These are phyloP conservation scores for Nemapogon koenigi DNA, from an alignment of 2,888 invertebrate species.

Conservation along the genomic window DNA sequence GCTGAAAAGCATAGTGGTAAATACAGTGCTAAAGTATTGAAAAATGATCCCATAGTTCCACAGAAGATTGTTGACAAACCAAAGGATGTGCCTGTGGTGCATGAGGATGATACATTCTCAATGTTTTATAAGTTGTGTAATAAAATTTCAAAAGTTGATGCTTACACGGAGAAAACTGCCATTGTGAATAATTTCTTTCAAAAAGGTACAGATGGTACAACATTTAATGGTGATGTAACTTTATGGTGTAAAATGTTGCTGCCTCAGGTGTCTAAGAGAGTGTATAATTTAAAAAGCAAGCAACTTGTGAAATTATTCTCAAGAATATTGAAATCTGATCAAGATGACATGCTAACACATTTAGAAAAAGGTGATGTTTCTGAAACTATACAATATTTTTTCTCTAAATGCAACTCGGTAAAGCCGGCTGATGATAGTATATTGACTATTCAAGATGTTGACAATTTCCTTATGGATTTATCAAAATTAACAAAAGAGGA, in stretches of 20 bases:
- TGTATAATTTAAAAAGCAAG: constrained; percentile 93
- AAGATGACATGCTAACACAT: constrained; percentile 83
- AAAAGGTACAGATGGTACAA: constrained; percentile 63
- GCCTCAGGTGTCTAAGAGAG: constrained; percentile 81
- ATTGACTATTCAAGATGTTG: constrained; percentile 78
- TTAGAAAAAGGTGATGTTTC: constrained; percentile 91
- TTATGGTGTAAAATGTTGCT: constrained; percentile 84
- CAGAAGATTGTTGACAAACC: constrained; percentile 16
- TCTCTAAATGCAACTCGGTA: constrained; percentile 66
- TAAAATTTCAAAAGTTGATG: constrained; percentile 76
- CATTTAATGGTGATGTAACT: constrained; percentile 78
- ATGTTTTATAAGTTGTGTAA: constrained; percentile 81
- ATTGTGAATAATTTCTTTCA: constrained; percentile 72
- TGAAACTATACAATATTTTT: constrained; percentile 82
- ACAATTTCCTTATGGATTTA: constrained; percentile 76
- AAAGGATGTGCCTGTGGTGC: constrained; percentile 14
- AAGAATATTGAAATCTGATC: constrained; percentile 74
- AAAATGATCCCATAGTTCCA: constrained; percentile 30
- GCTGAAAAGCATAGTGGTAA: constrained; percentile 56
- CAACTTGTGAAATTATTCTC: constrained; percentile 90
- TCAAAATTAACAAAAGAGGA: constrained; percentile 84
- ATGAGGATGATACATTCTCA: constrained; percentile 75
- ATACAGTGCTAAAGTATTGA: constrained; percentile 42
- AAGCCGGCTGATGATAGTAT: constrained; percentile 71
- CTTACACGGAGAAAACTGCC: constrained; percentile 84